Conservation (phyloP, 2,797 vertebrate genomes). For the Rhinichthys osculus region DNA sequence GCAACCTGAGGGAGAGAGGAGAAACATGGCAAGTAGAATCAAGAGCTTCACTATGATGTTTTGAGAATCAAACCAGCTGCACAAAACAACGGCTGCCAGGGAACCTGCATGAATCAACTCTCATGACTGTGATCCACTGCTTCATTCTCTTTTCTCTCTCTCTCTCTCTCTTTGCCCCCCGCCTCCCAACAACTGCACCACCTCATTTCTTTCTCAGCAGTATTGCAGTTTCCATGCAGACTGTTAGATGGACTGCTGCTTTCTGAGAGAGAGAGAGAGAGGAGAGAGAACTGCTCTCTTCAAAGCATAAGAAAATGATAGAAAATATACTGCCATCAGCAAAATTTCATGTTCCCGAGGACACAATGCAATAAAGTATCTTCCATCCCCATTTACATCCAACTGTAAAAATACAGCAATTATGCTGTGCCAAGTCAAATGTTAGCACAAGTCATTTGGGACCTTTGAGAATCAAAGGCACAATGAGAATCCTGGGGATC, state of each 20-base stretch:
- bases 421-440: neutral
- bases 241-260: slow-evolving; percentile 11
- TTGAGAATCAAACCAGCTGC: slow-evolving; percentile 19
- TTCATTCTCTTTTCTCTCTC: slow-evolving; percentile 8
- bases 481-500: slow-evolving; percentile 14
- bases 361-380: slow-evolving; percentile 12
- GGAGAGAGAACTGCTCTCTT: slow-evolving; percentile 23
- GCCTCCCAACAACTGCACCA: slow-evolving; percentile 16
- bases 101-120: slow-evolving; percentile 23
- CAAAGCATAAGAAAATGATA: slow-evolving; percentile 18
- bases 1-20: neutral
- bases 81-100: slow-evolving; percentile 27
- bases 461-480: slow-evolving; percentile 13
- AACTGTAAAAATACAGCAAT: neutral
- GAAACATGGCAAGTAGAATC: neutral
- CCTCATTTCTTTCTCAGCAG: slow-evolving; percentile 34
- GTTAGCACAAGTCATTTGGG: slow-evolving; percentile 28
- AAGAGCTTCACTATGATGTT: slow-evolving; percentile 4
- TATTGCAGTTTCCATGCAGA: slow-evolving; percentile 27
- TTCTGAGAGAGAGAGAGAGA: slow-evolving; percentile 11
- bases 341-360: neutral
- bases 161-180: slow-evolving; percentile 16
- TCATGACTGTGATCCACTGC: slow-evolving; percentile 28
- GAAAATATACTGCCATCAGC: slow-evolving; percentile 12
- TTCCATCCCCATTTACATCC: slow-evolving; percentile 20